Evolutionary conservation across 1,140 invertebrate genomes (phyloP).

Genomic region (Papilio dardanus): DNA sequence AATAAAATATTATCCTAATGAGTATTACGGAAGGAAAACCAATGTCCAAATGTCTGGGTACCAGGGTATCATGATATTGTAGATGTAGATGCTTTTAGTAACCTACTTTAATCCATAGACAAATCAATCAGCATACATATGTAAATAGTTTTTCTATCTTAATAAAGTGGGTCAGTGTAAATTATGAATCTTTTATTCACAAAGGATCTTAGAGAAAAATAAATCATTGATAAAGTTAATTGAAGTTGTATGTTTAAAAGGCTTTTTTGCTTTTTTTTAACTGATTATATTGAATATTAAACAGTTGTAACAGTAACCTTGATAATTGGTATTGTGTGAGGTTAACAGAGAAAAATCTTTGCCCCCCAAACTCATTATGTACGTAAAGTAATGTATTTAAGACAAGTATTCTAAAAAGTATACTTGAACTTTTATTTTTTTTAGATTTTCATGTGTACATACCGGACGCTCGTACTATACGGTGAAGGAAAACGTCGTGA

Average conservation of each 20-base stretch:
- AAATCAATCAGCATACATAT: constrained; percentile 18
- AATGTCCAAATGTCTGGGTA: background rate
- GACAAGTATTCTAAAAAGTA: too few relatives aligned
- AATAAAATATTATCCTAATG: background rate
- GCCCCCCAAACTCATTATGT: background rate
- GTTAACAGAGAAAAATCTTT: background rate
- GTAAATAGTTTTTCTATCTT: constrained; percentile 4
- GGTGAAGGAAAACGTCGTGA: too few relatives aligned
- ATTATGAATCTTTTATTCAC: constrained; percentile 16
- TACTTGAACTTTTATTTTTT: too few relatives aligned
- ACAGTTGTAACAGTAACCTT: background rate
- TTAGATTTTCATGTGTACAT: too few relatives aligned
- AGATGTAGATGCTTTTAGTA: constrained; percentile 6
- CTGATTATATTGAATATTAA: background rate
- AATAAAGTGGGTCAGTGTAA: constrained; percentile 2
- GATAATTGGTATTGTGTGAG: background rate
- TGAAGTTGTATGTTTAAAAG: background rate
- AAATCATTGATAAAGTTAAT: constrained; percentile 9
- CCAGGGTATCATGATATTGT: background rate
- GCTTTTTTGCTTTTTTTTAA: constrained; percentile 6
- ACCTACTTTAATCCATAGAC: background rate
- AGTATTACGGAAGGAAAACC: background rate
- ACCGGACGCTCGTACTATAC: too few relatives aligned
- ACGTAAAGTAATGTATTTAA: too few relatives aligned
- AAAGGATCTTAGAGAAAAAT: background rate